A percentile compares a stretch with the other conserved stretches of the same genome.
Conservation (phyloP, 2,113 vertebrate genomes). For the Strix uralensis region DNA sequence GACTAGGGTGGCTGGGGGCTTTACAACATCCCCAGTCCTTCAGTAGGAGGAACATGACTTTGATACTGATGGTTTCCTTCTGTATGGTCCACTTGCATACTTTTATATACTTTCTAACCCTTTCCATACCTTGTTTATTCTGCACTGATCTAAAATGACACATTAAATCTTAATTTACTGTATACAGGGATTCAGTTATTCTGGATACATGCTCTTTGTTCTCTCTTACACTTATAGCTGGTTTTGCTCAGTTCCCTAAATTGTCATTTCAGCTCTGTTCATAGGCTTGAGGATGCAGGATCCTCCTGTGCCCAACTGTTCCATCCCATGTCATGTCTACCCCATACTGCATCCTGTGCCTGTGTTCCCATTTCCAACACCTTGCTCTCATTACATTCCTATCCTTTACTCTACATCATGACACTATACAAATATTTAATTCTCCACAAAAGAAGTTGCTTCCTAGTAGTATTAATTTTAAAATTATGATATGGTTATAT, state of each 20-base stretch:
- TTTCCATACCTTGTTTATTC: not conserved
- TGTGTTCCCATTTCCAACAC: not conserved
- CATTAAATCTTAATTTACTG: not conserved
- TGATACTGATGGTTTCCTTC: not conserved
- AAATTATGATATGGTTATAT: not conserved
- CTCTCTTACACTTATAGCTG: not conserved
- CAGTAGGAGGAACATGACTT: not conserved
- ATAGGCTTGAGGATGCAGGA: not conserved
- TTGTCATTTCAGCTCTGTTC: not conserved
- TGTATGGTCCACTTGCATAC: not conserved
- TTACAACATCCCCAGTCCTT: not conserved
- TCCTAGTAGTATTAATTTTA: not conserved
- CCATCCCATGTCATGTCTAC: not conserved
- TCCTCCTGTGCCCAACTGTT: not conserved
- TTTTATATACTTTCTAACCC: not conserved
- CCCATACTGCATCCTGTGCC: not conserved
- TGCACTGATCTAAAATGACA: not conserved
- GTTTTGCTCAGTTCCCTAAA: not conserved
- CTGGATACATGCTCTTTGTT: not conserved
- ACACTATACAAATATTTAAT: not conserved
- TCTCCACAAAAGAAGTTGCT: not conserved
- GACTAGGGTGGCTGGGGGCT: rapidly evolving
- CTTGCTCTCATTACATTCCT: not conserved
- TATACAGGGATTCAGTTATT: not conserved
- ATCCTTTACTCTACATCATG: not conserved